Evolutionary conservation across 2,113 vertebrate genomes (phyloP), one percentile per base, ranked within the genome.

Genomic region (Aegotheles bennettii): DNA sequence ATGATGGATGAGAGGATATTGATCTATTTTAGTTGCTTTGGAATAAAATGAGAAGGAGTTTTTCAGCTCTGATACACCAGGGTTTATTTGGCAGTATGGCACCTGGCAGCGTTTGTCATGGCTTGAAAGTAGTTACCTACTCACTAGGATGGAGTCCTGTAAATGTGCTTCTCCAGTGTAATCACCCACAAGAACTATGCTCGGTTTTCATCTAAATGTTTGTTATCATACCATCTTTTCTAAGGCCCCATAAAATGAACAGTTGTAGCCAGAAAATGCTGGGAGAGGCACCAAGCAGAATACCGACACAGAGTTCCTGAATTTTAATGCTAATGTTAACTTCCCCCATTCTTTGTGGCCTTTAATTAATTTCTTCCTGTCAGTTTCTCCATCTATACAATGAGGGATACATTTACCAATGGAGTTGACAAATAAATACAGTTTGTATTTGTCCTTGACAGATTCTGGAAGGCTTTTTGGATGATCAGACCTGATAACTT

Each of bases 101-200:
- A 50, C 2, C 0, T 3, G 14, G 40, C 36, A 31, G 31, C 4
- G 1, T 74, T 75, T 88, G 83, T n/a, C 4, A 1, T 35, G 71
- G 29, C 4, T 9, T 40, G 25, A 29, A 54, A 70, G 69, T 38
- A n/a, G 77, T 65, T 31, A 31, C 20, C 25, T 33, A 0, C 17
- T 36, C 16, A 2, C n/a, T 68, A 25, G 50, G 57, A 33, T 4
- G 33, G 25, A 81, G n/a, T 14, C 35, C 48, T 87, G 16, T 57
- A 54, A 61, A 40, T 8, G 25, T 74, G 68, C 60, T 84, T 23
- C 84, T 80, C 42, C 29, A 13, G 29, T n/a, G 26, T 63, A 7
- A 67, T 24, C 13, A 57, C 19, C 48, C 16, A 47, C 77, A 14
- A 81, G 54, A 47, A 35, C 63, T 69, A 10, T 18, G 28, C 48